phyloP scores from a whole-genome alignment of 2,888 invertebrate genomes.

The Hipparchia semele region DNA sequence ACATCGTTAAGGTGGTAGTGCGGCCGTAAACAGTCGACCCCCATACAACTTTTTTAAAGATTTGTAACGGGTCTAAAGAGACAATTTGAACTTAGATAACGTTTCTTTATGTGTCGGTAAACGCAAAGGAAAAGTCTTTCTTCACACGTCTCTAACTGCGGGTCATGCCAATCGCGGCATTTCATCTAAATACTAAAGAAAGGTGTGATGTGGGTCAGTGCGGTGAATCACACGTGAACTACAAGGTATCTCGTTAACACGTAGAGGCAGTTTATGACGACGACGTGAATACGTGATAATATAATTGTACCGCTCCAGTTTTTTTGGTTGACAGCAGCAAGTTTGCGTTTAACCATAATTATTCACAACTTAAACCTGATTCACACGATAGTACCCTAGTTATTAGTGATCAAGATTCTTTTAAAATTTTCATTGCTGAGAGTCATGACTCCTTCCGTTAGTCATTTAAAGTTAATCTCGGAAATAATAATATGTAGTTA shows the following conservation, averaged over 20 bases:
- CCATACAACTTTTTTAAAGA: neutral
- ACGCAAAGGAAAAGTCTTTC: conserved; percentile 16
- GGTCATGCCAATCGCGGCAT: conserved; percentile 31
- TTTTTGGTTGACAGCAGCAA: neutral
- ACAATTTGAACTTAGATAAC: conserved; percentile 6
- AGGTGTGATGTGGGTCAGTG: conserved; percentile 63
- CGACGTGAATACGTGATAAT: conserved; percentile 62
- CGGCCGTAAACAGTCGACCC: too few species aligned
- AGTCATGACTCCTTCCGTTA: too few species aligned
- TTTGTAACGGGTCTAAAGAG: conserved; percentile 29
- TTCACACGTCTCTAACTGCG: conserved; percentile 30
- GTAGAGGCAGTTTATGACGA: conserved; percentile 54
- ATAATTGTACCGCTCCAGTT: neutral
- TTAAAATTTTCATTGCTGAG: too few species aligned
- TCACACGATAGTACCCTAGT: neutral
- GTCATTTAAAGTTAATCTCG: too few species aligned
- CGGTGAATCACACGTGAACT: conserved; percentile 68
- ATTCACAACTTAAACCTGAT: neutral
- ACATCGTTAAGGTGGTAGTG: too few species aligned
- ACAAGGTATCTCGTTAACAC: conserved; percentile 47
- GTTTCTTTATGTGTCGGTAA: conserved; percentile 8
- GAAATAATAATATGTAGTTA: too few species aligned
- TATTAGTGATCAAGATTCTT: neutral
- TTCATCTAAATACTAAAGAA: conserved; percentile 34
- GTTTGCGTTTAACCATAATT: neutral